These are phyloP conservation scores for Poeciliopsis turneri DNA, from an alignment of 2,797 vertebrate genomes.

Conservation along the genomic window DNA sequence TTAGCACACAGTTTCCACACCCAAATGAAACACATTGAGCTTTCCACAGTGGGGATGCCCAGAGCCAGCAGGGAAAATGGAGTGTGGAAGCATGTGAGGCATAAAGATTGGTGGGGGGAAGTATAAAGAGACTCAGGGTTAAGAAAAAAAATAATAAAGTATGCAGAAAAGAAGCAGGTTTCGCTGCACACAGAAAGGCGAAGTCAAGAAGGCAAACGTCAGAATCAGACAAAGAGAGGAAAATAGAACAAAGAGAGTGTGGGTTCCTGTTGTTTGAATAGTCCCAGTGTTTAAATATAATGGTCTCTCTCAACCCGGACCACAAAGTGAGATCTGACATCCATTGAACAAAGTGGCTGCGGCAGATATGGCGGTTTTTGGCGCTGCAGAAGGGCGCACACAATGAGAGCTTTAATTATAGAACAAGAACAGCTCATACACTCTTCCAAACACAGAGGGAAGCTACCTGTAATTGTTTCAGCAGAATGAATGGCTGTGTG, in stretches of 20 bases:
- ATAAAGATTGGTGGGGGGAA: slow-evolving; percentile 55
- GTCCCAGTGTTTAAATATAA: slow-evolving; percentile 64
- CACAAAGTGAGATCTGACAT: slow-evolving; percentile 58
- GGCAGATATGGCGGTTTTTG: slow-evolving; percentile 51
- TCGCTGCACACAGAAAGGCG: slow-evolving; percentile 42
- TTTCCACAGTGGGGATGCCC: slow-evolving; percentile 66
- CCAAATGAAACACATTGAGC: slow-evolving; percentile 59
- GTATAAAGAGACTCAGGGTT: slow-evolving; percentile 41
- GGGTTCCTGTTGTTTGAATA: slow-evolving; percentile 46
- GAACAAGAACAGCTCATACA: slow-evolving; percentile 46
- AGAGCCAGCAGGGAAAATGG: slow-evolving; percentile 64
- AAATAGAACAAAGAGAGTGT: slow-evolving; percentile 45
- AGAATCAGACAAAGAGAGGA: slow-evolving; percentile 46
- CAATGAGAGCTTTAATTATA: slow-evolving; percentile 61
- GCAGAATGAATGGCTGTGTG: slow-evolving; percentile 24
- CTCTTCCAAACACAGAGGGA: slow-evolving; percentile 48
- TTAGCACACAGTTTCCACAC: slow-evolving; percentile 69
- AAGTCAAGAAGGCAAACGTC: slow-evolving; percentile 33
- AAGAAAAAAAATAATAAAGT: slow-evolving; percentile 8
- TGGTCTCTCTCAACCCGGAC: slow-evolving; percentile 41
- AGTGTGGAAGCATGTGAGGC: slow-evolving; percentile 63
- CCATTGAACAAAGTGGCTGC: slow-evolving; percentile 60
- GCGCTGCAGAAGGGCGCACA: slow-evolving; percentile 46
- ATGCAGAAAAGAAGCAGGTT: slow-evolving; percentile 40
- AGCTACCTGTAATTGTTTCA: slow-evolving; percentile 59